Conservation (phyloP, 1,140 invertebrate species). For the Achroia grisella region DNA sequence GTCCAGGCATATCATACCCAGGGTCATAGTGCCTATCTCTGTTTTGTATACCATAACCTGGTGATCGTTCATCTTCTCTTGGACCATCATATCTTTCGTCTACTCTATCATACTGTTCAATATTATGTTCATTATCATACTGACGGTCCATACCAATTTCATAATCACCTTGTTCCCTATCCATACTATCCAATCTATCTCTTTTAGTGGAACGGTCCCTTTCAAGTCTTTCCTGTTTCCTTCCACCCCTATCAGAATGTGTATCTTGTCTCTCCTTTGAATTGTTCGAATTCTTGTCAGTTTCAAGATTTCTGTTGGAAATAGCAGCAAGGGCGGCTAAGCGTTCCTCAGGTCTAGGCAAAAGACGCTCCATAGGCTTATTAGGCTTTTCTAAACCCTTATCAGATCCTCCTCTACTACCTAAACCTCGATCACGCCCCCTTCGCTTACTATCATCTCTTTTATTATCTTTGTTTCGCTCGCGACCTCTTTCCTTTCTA, state of each 20-base stretch:
- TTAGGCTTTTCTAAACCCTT: constrained; percentile 73
- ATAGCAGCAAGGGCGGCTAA: constrained; percentile 68
- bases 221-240: constrained; percentile 66
- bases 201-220: constrained; percentile 59
- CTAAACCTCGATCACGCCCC: constrained; percentile 56
- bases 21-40: constrained; percentile 67
- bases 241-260: constrained; percentile 63
- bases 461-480: constrained; percentile 73
- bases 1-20: constrained; percentile 63
- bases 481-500: constrained; percentile 76
- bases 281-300: constrained; percentile 64
- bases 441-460: constrained; percentile 61
- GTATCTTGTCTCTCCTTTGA: constrained; percentile 67
- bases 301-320: constrained; percentile 64
- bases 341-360: constrained; percentile 68
- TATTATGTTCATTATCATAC: constrained; percentile 62
- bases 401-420: constrained; percentile 49
- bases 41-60: constrained; percentile 56
- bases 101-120: constrained; percentile 67
- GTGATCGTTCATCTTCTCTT: constrained; percentile 62
- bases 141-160: constrained; percentile 59
- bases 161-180: constrained; percentile 67
- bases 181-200: constrained; percentile 63
- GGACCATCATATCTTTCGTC: constrained; percentile 64
- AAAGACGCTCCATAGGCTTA: constrained; percentile 69